A percentile compares a stretch with the other conserved stretches of the same genome.
These are phyloP conservation scores for Mylabris phalerata DNA, from an alignment of 1,140 invertebrate genomes.

Conservation along the genomic window DNA sequence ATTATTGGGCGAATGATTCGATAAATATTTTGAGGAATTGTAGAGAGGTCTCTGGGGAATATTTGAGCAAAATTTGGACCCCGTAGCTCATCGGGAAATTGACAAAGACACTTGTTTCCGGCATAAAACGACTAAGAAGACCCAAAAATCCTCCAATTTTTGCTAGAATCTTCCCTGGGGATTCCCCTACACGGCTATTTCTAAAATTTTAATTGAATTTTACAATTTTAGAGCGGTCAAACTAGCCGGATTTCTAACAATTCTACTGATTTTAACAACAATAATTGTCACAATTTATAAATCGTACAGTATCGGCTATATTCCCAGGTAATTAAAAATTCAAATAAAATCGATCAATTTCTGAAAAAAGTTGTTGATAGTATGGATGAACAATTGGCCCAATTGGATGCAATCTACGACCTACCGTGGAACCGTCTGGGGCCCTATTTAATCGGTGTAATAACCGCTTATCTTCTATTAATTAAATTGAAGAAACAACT, in stretches of 20 bases:
- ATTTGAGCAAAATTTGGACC: too few species aligned
- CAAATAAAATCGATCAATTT: too few species aligned
- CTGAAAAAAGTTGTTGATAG: slow-evolving; percentile 22
- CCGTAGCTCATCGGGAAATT: too few species aligned
- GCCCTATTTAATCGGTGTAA: slow-evolving; percentile 47
- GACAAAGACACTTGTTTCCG: too few species aligned
- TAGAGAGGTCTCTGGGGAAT: not conserved
- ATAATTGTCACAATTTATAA: slow-evolving; percentile 38
- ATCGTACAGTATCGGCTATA: slow-evolving; percentile 40
- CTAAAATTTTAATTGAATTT: not conserved
- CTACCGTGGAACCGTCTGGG: slow-evolving; percentile 48
- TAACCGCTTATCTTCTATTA: slow-evolving; percentile 41
- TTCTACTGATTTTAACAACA: slow-evolving; percentile 36
- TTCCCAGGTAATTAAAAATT: slow-evolving; percentile 42
- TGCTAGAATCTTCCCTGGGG: too few species aligned
- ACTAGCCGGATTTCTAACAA: slow-evolving; percentile 26
- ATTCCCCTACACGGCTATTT: too few species aligned
- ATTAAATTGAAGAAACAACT: slow-evolving; percentile 37
- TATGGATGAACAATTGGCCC: slow-evolving; percentile 41
- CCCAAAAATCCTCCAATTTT: too few species aligned
- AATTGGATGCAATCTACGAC: slow-evolving; percentile 43
- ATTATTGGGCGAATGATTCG: not conserved
- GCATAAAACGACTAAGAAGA: too few species aligned
- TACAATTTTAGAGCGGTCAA: slow-evolving; percentile 39
- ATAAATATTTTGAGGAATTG: slow-evolving; percentile 1